A percentile compares a stretch with the other conserved stretches of the same genome.
phyloP scores from a whole-genome alignment of 2,888 invertebrate species.

The Invenusta paracnida region DNA sequence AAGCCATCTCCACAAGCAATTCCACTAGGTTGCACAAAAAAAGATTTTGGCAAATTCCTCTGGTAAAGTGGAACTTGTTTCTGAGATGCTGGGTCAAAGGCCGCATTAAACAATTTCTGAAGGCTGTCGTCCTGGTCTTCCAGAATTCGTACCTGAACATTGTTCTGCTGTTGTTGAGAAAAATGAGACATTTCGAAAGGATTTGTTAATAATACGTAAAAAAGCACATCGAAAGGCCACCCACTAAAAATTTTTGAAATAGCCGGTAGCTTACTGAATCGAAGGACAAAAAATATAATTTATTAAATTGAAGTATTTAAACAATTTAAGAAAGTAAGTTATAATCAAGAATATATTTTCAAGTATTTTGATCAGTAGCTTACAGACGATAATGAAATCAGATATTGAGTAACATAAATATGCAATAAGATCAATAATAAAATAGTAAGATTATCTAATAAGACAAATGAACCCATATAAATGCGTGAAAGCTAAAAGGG shows the following conservation, averaged over 20 bases:
- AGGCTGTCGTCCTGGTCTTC: neutral
- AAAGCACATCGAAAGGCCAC: neutral
- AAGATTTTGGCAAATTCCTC: neutral
- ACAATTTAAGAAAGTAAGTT: no score
- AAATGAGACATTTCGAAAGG: neutral
- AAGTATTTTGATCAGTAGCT: no score
- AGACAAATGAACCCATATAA: no score
- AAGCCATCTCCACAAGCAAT: neutral
- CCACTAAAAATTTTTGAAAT: neutral
- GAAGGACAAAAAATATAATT: neutral
- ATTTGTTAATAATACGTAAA: neutral
- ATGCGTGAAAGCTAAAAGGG: no score
- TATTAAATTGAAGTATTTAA: neutral
- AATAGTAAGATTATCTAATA: no score
- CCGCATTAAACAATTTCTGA: neutral
- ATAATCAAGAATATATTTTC: no score
- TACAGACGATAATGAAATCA: no score
- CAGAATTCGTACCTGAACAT: neutral
- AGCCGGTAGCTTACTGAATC: neutral
- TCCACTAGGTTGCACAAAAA: neutral
- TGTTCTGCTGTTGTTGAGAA: neutral
- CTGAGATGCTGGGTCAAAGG: neutral
- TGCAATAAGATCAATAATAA: no score
- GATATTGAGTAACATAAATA: no score
- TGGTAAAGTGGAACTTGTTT: neutral